Evolutionary conservation across 1,140 invertebrate species (phyloP), one percentile per base, ranked within the genome.

Genomic region (Ceratina japonica): DNA sequence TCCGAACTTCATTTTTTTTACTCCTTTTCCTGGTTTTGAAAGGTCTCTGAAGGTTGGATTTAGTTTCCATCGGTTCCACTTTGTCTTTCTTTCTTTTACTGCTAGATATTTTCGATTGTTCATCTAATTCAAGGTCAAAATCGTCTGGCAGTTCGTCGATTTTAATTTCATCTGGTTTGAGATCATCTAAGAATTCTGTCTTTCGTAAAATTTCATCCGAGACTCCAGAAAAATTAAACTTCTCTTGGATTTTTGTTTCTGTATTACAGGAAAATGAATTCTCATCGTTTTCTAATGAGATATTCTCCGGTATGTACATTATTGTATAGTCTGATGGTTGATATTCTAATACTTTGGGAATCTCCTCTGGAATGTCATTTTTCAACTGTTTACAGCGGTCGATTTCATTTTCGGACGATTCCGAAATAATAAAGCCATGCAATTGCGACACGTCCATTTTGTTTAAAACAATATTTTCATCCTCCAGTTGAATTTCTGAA

Each of bases 261-360:
- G 13, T 0, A 3, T 77, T 72, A 16, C 51, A 20, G 0, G 58
- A 20, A 22, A 77, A 20, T 0, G n/a, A n/a, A 8, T 7, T 44
- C 37, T 69, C 66, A 16, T 69, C 71, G 0, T 13, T 20, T 0
- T 72, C 59, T 16, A 79, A 65, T 12, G 84, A 61, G 1, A 65
- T 75, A 5, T 44, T n/a, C 27, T 76, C 75, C 2, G 83, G 77
- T 80, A 88, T 73, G n/a, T 86, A 88, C 79, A 88, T 79, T 68
- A 88, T 82, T 20, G 85, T 76, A 13, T 85, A 85, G 51, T 88
- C 63, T 49, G 83, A 44, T 22, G 76, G 63, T 3, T 84, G 22
- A 0, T 76, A 68, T 16, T 81, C 27, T 0, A 87, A 52, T 3
- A 87, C 81, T 54, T 81, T 80, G 8, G 68, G 64, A 31, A 86